Conservation (phyloP, 2,113 vertebrate genomes). For the Casuarius casuarius region DNA sequence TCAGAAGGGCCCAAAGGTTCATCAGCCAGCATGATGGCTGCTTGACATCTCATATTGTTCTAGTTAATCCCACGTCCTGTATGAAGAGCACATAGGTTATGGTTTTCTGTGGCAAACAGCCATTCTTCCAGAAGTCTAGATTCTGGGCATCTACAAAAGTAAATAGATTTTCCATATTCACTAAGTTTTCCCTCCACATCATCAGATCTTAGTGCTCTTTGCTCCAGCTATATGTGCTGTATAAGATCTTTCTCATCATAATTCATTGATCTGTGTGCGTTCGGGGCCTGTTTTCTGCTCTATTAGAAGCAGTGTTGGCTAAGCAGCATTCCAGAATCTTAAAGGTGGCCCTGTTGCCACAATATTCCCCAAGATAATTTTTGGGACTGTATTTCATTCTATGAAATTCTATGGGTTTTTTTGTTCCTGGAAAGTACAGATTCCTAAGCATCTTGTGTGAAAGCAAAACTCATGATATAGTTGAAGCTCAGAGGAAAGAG, state of each 20-base stretch:
- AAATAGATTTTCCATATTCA: neutral
- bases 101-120: neutral
- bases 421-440: neutral
- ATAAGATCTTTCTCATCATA: neutral
- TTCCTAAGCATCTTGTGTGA: neutral
- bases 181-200: neutral
- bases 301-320: neutral
- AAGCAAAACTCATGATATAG: neutral
- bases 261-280: neutral
- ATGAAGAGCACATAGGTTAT: neutral
- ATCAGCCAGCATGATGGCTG: neutral
- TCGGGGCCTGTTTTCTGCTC: neutral
- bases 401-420: neutral
- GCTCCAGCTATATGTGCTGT: neutral
- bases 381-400: neutral
- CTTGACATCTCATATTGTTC: neutral
- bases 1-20: neutral
- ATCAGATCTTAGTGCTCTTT: neutral
- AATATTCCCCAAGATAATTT: neutral
- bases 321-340: neutral
- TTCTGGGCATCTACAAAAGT: neutral
- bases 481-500: neutral
- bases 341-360: neutral
- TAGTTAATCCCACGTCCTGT: neutral
- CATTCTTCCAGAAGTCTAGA: neutral